Conservation (phyloP, 2,888 invertebrate genomes). For the Lymantria dispar region DNA sequence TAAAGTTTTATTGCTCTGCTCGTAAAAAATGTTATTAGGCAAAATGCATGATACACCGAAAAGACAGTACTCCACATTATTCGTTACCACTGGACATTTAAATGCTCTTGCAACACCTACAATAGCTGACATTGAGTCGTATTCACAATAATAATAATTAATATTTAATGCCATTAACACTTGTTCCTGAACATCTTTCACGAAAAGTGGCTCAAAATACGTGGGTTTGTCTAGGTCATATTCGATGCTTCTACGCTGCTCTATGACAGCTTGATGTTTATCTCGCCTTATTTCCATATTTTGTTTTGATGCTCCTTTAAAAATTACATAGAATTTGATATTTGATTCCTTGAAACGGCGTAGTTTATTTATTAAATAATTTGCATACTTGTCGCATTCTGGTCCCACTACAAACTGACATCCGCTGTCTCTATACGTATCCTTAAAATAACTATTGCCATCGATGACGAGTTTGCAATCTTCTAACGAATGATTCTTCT, state of each 20-base stretch:
- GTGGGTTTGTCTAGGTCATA: background rate
- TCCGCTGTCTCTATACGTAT: conserved; percentile 31
- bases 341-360: conserved; percentile 3
- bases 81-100: conserved; percentile 38
- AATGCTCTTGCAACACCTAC: conserved; percentile 29
- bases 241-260: background rate
- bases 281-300: conserved; percentile 1
- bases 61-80: conserved; percentile 34
- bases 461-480: conserved; percentile 25
- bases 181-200: conserved; percentile 24
- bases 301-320: conserved; percentile 17
- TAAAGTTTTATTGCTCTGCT: background rate
- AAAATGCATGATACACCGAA: conserved; percentile 27
- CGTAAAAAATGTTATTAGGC: conserved; percentile 6
- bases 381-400: conserved; percentile 24
- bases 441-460: conserved; percentile 20
- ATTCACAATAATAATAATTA: conserved; percentile 35
- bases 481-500: conserved; percentile 3
- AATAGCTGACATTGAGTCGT: conserved; percentile 29
- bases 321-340: conserved; percentile 22
- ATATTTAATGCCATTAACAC: conserved; percentile 35
- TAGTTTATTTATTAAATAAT: conserved; percentile 13
- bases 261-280: conserved; percentile 14
- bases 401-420: conserved; percentile 31
- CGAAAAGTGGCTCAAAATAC: conserved; percentile 21